Base-by-base conservation (phyloP, 2,888 invertebrate genomes). In the Acanthopleura granulata region DNA sequence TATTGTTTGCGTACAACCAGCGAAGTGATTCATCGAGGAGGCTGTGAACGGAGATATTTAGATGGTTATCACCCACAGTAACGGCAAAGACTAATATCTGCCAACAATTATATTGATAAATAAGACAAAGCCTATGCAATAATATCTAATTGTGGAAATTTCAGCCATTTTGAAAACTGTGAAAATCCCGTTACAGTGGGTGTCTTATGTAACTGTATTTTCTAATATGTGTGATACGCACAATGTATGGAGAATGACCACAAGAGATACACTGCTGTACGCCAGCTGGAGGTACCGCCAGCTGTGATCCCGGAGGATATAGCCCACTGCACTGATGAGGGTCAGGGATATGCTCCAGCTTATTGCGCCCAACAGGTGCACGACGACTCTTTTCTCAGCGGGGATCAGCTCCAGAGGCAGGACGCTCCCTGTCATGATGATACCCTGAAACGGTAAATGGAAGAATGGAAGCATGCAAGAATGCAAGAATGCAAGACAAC, bases 401-500 rank as follows among this genome's bases (percentile, higher is more conserved):
- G 80, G 79, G 73, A 82, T 80, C 49, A 82, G 72, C 73, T 82
- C 76, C 51, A 81, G 82, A 11, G 82, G 80, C 78, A 83, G 66
- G 50, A 83, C 79, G 72, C 81, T 81, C n/a, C 80, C 83, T 15
- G 80, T 78, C 51, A 83, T 62, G 61, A 83, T 76, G 73, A 83
- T 83, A 29, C 83, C 83, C 83, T 83, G 75, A 16, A 78, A 50
- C 15, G 29, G 72, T 22, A 14, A 15, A 18, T 9, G 27, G n/a
- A 66, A 62, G 27, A 9, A 66, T 22, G 14, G 30, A 50, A 18
- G 29, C n/a, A n/a, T 71, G 50, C 72, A 25, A 14, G 11, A 6
- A 25, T 25, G 40, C 3, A 40, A 40, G 40, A 3, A 40, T 40
- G 9, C 40, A 40, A 40, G 40, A 40, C 40, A 40, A 40, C 9